Percentiles rank a stretch among this genome's conserved stretches.
Evolutionary conservation across 1,140 invertebrate species (phyloP).

Genomic region (Aphelenchoides fujianensis): DNA sequence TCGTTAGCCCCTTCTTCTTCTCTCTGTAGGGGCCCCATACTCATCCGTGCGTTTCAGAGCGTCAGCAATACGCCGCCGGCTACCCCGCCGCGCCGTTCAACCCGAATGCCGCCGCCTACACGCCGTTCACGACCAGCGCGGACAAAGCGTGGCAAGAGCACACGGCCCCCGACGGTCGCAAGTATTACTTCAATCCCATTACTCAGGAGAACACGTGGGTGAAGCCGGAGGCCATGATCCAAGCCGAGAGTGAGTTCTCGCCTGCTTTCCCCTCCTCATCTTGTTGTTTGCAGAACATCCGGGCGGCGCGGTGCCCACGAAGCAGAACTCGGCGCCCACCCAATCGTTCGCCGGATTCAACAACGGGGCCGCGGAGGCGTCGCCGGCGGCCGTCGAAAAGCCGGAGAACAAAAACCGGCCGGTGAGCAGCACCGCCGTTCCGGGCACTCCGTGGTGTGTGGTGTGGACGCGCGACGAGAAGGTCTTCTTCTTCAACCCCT

Average conservation of each 20-base stretch:
- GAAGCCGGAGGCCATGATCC: conserved; percentile 81
- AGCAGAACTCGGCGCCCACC: conserved; percentile 53
- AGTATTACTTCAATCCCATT: conserved; percentile 90
- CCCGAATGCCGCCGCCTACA: conserved; percentile 27
- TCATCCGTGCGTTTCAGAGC: not conserved
- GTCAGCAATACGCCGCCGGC: conserved; percentile 21
- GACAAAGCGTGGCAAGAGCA: conserved; percentile 58
- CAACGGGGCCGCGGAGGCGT: conserved; percentile 59
- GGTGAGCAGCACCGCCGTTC: conserved; percentile 87
- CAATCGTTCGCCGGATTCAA: no score
- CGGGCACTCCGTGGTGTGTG: conserved; percentile 89
- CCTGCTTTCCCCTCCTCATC: not conserved
- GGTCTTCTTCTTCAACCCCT: conserved; percentile 83
- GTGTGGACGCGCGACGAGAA: conserved; percentile 95
- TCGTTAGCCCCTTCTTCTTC: no score
- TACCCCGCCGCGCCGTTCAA: conserved; percentile 20
- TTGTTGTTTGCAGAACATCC: no score
- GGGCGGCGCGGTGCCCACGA: no score
- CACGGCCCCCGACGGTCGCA: conserved; percentile 56
- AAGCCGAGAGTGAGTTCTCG: conserved; percentile 76
- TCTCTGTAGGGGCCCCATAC: no score
- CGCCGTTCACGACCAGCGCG: conserved; percentile 23
- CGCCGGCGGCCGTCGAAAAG: conserved; percentile 62
- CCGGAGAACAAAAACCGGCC: conserved; percentile 69
- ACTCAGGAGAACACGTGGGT: conserved; percentile 96